A percentile compares a stretch with the other conserved stretches of the same genome.
Evolutionary conservation across 1,140 invertebrate species (phyloP).

Genomic region (Ridgeia piscesae): DNA sequence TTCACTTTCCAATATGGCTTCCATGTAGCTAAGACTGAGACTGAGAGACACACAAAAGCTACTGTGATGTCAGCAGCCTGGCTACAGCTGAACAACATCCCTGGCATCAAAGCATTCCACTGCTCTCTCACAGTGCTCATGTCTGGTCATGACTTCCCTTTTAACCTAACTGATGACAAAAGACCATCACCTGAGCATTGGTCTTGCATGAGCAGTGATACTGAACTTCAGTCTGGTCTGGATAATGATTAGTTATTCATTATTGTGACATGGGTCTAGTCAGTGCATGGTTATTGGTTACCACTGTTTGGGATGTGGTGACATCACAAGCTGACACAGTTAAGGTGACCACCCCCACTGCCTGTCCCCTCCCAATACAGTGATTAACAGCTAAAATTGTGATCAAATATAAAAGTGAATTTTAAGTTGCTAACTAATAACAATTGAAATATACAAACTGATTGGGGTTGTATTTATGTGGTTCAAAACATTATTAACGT

Average conservation of each 20-base stretch:
- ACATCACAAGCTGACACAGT: no score
- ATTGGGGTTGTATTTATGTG: background rate
- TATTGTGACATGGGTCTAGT: no score
- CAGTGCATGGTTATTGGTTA: no score
- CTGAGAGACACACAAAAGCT: background rate
- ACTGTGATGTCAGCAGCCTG: background rate
- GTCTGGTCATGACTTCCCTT: background rate
- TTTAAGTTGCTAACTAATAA: background rate
- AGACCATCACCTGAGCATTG: background rate
- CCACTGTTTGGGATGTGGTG: no score
- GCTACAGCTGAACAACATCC: background rate
- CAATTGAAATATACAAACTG: background rate
- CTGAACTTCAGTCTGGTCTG: background rate
- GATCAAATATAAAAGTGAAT: background rate
- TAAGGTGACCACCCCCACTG: no score
- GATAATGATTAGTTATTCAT: background rate
- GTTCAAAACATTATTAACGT: background rate
- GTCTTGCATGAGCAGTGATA: background rate
- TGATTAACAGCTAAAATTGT: background rate
- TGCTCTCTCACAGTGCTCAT: background rate
- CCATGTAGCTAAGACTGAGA: background rate
- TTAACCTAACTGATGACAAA: slow-evolving; percentile 14
- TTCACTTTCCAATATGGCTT: background rate
- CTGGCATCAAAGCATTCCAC: background rate
- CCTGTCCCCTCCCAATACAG: no score